Percentiles rank a stretch among this genome's conserved stretches.
Evolutionary conservation across 2,797 vertebrate genomes (phyloP).

Genomic region (Poecile montanus): DNA sequence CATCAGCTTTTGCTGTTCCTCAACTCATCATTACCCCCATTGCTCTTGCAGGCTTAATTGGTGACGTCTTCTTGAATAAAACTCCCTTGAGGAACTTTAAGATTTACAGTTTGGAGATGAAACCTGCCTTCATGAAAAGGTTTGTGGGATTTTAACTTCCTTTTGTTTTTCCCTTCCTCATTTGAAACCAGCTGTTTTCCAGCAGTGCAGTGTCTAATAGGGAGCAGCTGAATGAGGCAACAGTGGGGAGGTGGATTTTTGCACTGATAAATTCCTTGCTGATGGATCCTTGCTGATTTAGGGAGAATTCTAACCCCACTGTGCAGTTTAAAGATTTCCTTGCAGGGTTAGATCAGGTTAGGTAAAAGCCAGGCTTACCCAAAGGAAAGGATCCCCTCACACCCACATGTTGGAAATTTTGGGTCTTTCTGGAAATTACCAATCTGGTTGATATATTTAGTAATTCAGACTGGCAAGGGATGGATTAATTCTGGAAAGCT

Average conservation of each 20-base stretch:
- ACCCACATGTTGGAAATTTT: neutral
- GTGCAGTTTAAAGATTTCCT: neutral
- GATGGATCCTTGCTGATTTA: neutral
- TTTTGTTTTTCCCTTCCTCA: neutral
- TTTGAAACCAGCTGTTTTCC: neutral
- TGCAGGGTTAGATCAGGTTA: neutral
- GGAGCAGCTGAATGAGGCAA: neutral
- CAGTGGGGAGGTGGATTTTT: neutral
- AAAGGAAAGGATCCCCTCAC: neutral
- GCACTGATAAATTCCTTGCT: neutral
- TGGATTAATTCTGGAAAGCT: constrained; percentile 34
- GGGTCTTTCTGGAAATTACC: neutral
- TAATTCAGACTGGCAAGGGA: neutral
- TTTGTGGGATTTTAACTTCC: constrained; percentile 49
- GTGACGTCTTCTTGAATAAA: constrained; percentile 89
- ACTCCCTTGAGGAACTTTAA: constrained; percentile 87
- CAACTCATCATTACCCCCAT: constrained; percentile 14
- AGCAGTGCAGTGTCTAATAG: neutral
- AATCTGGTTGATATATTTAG: neutral
- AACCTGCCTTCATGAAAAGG: constrained; percentile 89
- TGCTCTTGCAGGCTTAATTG: constrained; percentile 86
- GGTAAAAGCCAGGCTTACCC: neutral
- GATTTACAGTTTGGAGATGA: constrained; percentile 95
- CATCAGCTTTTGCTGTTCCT: constrained; percentile 25
- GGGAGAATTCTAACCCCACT: neutral